Base-by-base conservation (phyloP, 1,140 invertebrate genomes). In the Cephus cinctus region DNA sequence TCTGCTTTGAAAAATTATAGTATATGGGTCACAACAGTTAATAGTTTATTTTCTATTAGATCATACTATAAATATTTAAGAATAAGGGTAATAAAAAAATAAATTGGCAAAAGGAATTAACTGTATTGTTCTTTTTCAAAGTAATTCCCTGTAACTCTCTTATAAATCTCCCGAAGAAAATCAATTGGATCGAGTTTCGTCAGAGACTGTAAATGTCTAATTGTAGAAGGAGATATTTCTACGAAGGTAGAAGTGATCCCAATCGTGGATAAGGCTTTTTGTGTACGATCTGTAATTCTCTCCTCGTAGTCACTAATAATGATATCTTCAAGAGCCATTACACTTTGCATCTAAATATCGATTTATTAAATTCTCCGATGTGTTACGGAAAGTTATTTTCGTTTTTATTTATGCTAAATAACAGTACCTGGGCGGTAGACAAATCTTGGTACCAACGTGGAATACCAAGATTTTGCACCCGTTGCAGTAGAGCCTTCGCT, bases 371-470 rank as follows among this genome's bases (percentile, higher is more conserved):
- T 52, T 39, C 14, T 39, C 20, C 1, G 12, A 30, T 9, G 12
- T 30, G 12, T 9, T 30, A 30, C 27, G 32, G n/a, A 11, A 40
- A 2, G 9, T 21, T 22, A 21, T 14, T 15, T 27, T 52, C 9
- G 9, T 31, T 18, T 42, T 18, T 42, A 11, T 14, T 14, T 21
- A 21, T 2, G 1, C 31, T 1, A 19, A 32, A 20, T 15, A 19
- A 9, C 27, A 30, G 44, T 66, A 75, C 73, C 61, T 76, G 73
- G 12, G 54, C 23, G n/a, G 57, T 43, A 0, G 73, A 76, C 43
- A 71, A 61, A 31, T 75, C 72, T 50, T 70, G 64, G 39, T 73
- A 76, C 73, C 73, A 76, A 31, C 52, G 50, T 2, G 73, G 73
- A 19, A 3, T 39, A 2, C 15, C 2, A 19, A 9, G 1, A 11